Evolutionary conservation across 2,797 vertebrate genomes (phyloP).

Genomic region (Cheirogaleus major): DNA sequence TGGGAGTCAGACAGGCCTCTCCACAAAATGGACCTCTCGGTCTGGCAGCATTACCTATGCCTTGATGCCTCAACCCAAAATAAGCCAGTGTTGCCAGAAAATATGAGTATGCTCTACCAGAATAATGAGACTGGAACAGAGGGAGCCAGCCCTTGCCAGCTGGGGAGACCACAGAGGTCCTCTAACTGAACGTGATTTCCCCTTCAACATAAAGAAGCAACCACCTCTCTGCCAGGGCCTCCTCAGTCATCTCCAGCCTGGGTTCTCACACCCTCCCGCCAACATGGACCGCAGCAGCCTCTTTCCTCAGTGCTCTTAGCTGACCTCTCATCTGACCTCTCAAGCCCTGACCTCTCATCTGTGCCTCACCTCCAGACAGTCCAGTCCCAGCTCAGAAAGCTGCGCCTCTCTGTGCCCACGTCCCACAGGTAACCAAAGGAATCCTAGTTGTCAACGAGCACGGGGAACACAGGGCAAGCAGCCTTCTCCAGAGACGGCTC

Average conservation of each 20-base stretch:
- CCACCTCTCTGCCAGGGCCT: not conserved
- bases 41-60: not conserved
- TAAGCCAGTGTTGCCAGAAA: accelerated
- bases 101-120: not conserved
- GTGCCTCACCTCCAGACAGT: not conserved
- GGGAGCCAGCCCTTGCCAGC: not conserved
- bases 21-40: not conserved
- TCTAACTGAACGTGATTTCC: not conserved
- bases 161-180: not conserved
- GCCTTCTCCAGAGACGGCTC: not conserved
- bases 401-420: not conserved
- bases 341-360: not conserved
- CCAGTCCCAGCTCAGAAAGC: not conserved
- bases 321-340: too few species aligned
- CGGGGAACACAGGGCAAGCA: not conserved
- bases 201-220: not conserved
- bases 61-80: not conserved
- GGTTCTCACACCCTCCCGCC: not conserved
- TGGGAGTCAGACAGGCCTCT: not conserved
- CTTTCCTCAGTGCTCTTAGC: not conserved
- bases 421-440: not conserved
- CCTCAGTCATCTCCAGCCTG: not conserved
- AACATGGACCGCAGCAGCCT: not conserved
- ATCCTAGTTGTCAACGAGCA: not conserved
- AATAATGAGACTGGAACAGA: not conserved